Evolutionary conservation across 2,888 invertebrate species (phyloP).

Genomic region (Campopleginae sp.): DNA sequence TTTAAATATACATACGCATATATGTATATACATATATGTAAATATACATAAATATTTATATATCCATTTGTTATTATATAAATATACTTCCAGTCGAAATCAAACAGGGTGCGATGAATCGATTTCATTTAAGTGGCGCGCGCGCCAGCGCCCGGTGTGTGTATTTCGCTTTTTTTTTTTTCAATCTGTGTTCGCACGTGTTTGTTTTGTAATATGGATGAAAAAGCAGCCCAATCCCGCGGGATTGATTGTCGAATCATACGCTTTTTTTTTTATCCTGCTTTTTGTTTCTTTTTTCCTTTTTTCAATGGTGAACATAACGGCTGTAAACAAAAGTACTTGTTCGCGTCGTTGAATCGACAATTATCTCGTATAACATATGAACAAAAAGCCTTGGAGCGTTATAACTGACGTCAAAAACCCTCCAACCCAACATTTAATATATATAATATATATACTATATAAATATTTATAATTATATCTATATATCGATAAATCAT

Average conservation of each 20-base stretch:
- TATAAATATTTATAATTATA: slow-evolving; percentile 65
- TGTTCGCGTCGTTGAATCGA: slow-evolving; percentile 54
- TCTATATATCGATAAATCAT: slow-evolving; percentile 66
- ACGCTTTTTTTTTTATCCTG: slow-evolving; percentile 8
- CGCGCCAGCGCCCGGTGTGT: not conserved
- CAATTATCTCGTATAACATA: slow-evolving; percentile 51
- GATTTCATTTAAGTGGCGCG: slow-evolving; percentile 16
- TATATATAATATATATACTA: slow-evolving; percentile 64
- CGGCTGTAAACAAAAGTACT: slow-evolving; percentile 52
- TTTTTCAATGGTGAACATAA: slow-evolving; percentile 12
- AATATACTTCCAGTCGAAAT: slow-evolving; percentile 64
- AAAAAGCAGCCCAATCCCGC: slow-evolving; percentile 31
- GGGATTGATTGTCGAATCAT: not conserved
- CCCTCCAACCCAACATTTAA: slow-evolving; percentile 68
- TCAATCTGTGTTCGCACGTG: not conserved
- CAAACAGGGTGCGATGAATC: slow-evolving; percentile 55
- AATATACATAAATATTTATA: slow-evolving; percentile 47
- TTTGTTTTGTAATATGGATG: slow-evolving; percentile 21
- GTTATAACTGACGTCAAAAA: slow-evolving; percentile 68
- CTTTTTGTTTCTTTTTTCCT: not conserved
- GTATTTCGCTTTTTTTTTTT: slow-evolving; percentile 25
- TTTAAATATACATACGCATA: slow-evolving; percentile 58
- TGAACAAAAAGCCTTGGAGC: slow-evolving; percentile 61
- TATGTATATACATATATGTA: slow-evolving; percentile 31
- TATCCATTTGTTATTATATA: slow-evolving; percentile 64